These are phyloP conservation scores for Yasuhikotakia modesta DNA, from an alignment of 2,797 vertebrate species.

Conservation along the genomic window DNA sequence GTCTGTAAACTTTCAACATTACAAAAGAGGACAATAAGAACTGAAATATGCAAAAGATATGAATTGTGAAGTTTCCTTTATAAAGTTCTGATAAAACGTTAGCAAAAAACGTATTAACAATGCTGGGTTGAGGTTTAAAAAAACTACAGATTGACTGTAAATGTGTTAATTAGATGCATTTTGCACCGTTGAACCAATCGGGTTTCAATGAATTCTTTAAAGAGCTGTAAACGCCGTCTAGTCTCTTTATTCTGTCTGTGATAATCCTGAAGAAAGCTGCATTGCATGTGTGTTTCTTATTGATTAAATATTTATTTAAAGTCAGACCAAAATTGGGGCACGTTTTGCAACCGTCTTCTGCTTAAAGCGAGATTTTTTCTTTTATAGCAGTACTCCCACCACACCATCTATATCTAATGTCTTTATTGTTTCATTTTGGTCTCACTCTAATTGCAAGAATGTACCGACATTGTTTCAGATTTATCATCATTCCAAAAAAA, in stretches of 20 bases:
- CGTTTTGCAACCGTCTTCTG: background rate
- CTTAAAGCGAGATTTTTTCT: background rate
- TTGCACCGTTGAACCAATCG: background rate
- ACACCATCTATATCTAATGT: constrained; percentile 10
- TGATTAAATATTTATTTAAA: constrained; percentile 74
- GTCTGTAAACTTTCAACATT: background rate
- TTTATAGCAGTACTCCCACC: background rate
- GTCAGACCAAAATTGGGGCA: constrained; percentile 57
- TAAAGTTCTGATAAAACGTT: too few relatives aligned
- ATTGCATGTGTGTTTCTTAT: constrained; percentile 48
- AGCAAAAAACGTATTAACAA: too few relatives aligned
- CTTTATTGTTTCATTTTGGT: background rate
- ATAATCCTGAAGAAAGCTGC: constrained; percentile 31
- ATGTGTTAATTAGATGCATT: constrained; percentile 18
- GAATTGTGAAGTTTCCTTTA: background rate
- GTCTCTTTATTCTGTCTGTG: constrained; percentile 11
- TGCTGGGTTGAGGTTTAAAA: too few relatives aligned
- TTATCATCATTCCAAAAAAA: background rate
- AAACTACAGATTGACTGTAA: too few relatives aligned
- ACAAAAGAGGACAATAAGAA: background rate
- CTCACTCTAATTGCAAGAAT: too few relatives aligned
- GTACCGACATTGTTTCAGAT: background rate
- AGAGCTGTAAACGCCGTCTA: constrained; percentile 3
- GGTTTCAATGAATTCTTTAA: constrained; percentile 18
- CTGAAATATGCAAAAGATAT: background rate